Percentiles rank a stretch among this genome's conserved stretches.
Evolutionary conservation across 1,140 invertebrate species (phyloP).

Genomic region (Hyposmocoma kahamanoa): DNA sequence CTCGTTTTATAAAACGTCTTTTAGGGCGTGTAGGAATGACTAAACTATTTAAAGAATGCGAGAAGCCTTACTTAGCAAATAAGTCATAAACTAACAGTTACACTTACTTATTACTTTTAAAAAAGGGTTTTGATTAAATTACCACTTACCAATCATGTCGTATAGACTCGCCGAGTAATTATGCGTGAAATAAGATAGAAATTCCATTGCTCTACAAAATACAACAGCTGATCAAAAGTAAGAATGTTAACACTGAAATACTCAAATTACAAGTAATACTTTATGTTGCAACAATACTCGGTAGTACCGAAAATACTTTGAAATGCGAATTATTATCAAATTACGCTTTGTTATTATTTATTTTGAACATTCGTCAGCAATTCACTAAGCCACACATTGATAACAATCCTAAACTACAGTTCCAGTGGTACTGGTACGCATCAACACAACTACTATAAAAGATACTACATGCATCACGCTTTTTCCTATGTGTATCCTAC

Average conservation of each 20-base stretch:
- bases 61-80: too few species aligned
- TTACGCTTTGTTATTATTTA: constrained; percentile 10
- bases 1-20: too few species aligned
- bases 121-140: constrained; percentile 5
- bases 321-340: constrained; percentile 9
- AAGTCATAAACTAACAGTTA: too few species aligned
- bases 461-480: too few species aligned
- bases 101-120: too few species aligned
- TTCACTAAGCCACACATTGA: constrained; percentile 9
- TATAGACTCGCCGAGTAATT: constrained; percentile 52
- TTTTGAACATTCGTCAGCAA: constrained; percentile 5
- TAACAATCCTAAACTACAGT: constrained; percentile 3
- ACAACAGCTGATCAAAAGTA: constrained; percentile 16
- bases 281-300: neutral
- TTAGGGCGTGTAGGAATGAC: too few species aligned
- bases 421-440: neutral
- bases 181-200: constrained; percentile 43
- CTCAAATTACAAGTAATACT: too few species aligned
- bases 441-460: too few species aligned
- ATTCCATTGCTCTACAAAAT: constrained; percentile 30
- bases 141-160: constrained; percentile 53
- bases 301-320: neutral
- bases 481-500: too few species aligned
- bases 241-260: too few species aligned
- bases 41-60: too few species aligned